Evolutionary conservation across 2,113 vertebrate genomes (phyloP).

Genomic region (Platanista minor): DNA sequence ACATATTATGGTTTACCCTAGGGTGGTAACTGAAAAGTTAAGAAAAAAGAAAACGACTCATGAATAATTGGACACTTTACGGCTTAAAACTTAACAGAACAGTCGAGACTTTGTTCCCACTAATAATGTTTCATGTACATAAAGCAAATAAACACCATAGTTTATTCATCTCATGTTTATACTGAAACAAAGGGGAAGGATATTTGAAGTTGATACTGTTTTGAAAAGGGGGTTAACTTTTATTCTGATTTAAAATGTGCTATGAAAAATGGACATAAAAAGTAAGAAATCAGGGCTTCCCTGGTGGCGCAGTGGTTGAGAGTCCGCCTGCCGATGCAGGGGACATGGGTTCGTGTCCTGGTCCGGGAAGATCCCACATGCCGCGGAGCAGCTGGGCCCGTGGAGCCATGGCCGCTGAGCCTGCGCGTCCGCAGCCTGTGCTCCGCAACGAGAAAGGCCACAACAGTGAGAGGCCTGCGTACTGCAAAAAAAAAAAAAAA

Average conservation of each 20-base stretch:
- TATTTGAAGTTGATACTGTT: not conserved
- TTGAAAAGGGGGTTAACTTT: not conserved
- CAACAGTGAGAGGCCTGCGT: too few relatives aligned
- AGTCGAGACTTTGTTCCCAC: not conserved
- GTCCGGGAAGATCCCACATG: too few relatives aligned
- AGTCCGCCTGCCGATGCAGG: too few relatives aligned
- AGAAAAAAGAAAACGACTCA: conserved; percentile 26
- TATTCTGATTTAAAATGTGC: not conserved
- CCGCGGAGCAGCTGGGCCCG: too few relatives aligned
- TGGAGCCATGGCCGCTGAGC: too few relatives aligned
- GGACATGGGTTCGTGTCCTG: too few relatives aligned
- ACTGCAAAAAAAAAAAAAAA: too few relatives aligned
- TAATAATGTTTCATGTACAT: not conserved
- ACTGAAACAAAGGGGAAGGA: not conserved
- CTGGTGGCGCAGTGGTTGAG: too few relatives aligned
- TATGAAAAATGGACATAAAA: not conserved
- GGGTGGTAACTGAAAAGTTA: conserved; percentile 46
- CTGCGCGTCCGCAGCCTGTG: too few relatives aligned
- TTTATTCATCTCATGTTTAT: not conserved
- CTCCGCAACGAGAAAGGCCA: too few relatives aligned
- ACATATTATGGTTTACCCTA: conserved; percentile 9
- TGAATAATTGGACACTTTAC: conserved; percentile 31
- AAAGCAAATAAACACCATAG: not conserved
- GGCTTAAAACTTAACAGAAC: not conserved
- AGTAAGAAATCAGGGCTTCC: not conserved